Percentiles rank a stretch among this genome's conserved stretches.
phyloP scores from a whole-genome alignment of 2,113 vertebrate species.

The Petrocephalus zakoni region DNA sequence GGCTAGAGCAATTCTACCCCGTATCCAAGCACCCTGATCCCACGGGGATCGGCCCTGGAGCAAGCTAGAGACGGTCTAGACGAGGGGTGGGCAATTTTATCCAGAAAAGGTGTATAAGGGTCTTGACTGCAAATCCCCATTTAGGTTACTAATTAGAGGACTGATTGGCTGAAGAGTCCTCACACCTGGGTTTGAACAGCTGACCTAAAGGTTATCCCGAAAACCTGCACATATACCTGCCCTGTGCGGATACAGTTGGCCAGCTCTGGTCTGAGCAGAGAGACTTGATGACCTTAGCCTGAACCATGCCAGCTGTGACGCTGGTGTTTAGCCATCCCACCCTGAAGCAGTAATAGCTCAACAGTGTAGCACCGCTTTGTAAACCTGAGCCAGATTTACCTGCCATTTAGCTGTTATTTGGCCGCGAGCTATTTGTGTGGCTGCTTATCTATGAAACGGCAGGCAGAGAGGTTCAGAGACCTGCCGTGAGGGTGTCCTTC shows the following conservation, averaged over 20 bases:
- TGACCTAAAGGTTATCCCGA: no score
- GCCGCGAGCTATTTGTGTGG: not conserved
- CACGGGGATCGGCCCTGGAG: no score
- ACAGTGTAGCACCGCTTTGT: not conserved
- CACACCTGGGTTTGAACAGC: no score
- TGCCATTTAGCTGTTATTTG: not conserved
- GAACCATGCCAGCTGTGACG: not conserved
- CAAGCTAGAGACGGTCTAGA: not conserved
- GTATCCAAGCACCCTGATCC: not conserved
- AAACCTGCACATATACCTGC: no score
- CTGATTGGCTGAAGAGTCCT: no score
- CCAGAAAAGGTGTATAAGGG: no score
- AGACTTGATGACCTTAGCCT: not conserved
- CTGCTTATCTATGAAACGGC: not conserved
- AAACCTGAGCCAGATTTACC: not conserved
- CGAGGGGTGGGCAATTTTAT: no score
- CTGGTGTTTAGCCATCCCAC: not conserved
- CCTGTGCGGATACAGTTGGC: no score
- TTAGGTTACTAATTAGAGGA: no score
- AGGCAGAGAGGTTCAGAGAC: constrained; percentile 33
- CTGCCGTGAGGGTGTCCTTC: constrained; percentile 66
- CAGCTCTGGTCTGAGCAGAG: not conserved
- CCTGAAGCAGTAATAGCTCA: not conserved
- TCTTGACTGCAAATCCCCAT: no score
- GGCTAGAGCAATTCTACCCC: not conserved